These are phyloP conservation scores for human DNA, from an alignment of 2,113 vertebrate genomes.

Conservation along the genomic window GRCh38 chr4:79299001-79299500, in stretches of 20 bases:
- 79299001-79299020: neutral
- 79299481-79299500: neutral
- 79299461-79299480: neutral
- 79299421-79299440: neutral
- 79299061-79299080: neutral
- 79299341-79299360: constrained; percentile 15
- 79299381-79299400: neutral
- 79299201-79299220: neutral
- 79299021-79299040: neutral
- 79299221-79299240: neutral
- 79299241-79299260: neutral
- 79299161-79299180: neutral
- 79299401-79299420: neutral
- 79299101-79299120: neutral
- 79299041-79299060: neutral
- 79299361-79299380: neutral
- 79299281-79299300: neutral
- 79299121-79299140: neutral
- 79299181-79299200: neutral
- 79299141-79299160: constrained; percentile 23
- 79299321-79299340: neutral
- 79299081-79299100: neutral
- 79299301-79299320: neutral
- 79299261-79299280: neutral
- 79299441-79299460: neutral